Percentiles rank a stretch among this genome's conserved stretches.
Evolutionary conservation across 2,888 invertebrate genomes (phyloP).

Genomic region (Polydrusus tereticollis): DNA sequence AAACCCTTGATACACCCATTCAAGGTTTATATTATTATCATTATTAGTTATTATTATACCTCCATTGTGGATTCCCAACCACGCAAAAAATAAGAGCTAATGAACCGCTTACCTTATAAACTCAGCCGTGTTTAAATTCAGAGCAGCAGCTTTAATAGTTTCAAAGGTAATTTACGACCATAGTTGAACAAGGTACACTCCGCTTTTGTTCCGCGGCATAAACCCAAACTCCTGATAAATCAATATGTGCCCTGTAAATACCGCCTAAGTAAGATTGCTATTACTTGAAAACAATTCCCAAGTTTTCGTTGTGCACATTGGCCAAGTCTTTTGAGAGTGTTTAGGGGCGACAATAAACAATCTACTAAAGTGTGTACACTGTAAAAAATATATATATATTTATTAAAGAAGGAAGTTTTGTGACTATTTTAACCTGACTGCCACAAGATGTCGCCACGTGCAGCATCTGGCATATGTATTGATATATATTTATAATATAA

Average conservation of each 20-base stretch:
- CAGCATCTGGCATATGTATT: no score
- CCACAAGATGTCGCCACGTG: no score
- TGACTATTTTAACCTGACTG: no score
- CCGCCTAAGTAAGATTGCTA: constrained; percentile 20
- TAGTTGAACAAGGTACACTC: constrained; percentile 47
- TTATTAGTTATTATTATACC: no score
- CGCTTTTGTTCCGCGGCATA: constrained; percentile 31
- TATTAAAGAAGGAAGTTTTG: no score
- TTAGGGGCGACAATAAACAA: no score
- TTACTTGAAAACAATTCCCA: constrained; percentile 22
- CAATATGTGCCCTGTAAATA: constrained; percentile 36
- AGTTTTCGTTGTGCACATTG: neutral
- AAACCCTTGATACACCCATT: no score
- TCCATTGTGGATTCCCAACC: no score
- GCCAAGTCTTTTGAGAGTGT: neutral
- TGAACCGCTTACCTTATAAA: constrained; percentile 59
- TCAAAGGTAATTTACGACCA: constrained; percentile 52
- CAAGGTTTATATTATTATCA: no score
- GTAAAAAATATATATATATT: no score
- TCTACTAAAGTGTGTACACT: no score
- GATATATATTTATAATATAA: no score
- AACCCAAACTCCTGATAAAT: constrained; percentile 32
- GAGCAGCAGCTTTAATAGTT: constrained; percentile 54
- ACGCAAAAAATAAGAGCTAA: constrained; percentile 42
- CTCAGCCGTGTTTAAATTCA: constrained; percentile 54